Conservation (phyloP, 2,113 vertebrate species). For the Alligator sinensis region DNA sequence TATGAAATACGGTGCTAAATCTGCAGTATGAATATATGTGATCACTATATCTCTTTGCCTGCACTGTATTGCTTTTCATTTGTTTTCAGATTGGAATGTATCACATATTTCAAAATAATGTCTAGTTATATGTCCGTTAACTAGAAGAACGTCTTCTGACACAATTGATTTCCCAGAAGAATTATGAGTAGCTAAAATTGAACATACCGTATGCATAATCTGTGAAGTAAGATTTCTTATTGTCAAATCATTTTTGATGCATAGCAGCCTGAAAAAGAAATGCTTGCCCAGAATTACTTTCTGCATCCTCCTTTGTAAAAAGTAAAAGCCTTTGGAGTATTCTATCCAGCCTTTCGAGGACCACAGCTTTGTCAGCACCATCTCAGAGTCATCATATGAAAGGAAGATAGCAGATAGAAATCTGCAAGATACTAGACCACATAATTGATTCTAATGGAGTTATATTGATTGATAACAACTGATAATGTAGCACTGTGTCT, state of each 20-base stretch:
- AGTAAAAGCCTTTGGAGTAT: not conserved
- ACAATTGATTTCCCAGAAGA: conserved; percentile 47
- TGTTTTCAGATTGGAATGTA: conserved; percentile 26
- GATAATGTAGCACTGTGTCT: not conserved
- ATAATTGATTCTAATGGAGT: not conserved
- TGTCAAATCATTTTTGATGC: conserved; percentile 16
- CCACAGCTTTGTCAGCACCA: not conserved
- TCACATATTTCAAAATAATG: conserved; percentile 54
- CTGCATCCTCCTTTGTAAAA: not conserved
- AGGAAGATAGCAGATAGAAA: not conserved
- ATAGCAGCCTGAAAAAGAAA: not conserved
- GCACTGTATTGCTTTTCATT: not conserved
- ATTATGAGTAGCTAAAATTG: conserved; percentile 52
- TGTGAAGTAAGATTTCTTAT: conserved; percentile 14
- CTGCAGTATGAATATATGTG: not conserved
- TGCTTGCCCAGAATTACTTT: not conserved
- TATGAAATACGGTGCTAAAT: conserved; percentile 5
- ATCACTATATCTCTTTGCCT: not conserved
- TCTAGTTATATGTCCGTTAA: conserved; percentile 36
- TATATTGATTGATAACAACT: not conserved
- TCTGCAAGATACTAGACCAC: rapidly evolving
- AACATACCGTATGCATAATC: conserved; percentile 19
- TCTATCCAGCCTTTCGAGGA: not conserved
- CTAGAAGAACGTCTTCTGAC: conserved; percentile 47
- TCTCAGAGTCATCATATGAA: not conserved